Base-by-base conservation (phyloP, 1,140 invertebrate species). In the Brachionus rubens region DNA sequence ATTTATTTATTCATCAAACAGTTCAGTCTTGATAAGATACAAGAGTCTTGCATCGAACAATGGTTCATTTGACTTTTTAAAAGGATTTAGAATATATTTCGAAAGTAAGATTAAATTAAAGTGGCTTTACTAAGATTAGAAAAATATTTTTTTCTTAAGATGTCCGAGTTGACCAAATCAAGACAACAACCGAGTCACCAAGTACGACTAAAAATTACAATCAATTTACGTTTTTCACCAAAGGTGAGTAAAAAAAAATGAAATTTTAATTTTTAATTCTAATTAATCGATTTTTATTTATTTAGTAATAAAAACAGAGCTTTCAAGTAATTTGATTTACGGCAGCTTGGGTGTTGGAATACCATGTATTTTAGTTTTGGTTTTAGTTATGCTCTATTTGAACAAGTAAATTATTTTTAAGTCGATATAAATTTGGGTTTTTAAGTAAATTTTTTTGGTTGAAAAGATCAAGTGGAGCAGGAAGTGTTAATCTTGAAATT, bases 21-120 rank as follows among this genome's bases (percentile, higher is more conserved):
- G 43, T 24, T n/a, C 59, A 24, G 26, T 65, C 26, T 10, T 43
- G 10, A 41, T 65, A 65, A 21, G 36, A 65, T 65, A 65, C 59
- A 65, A 65, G n/a, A 65, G 59, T 43, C 30, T 65, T 14, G 21
- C 19, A 28, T 6, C 40, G 2, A 65, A 65, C 41, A 30, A n/a
- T 65, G 41, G 36, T n/a, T 36, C 40, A 12, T 24, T 43, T 10
- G 59, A 65, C 10, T 24, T n/a, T 41, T 26, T 65, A 24, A 65
- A 36, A 65, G 59, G 59, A 12, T 65, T 65, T 65, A 65, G 59
- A 41, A 65, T 65, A 7, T 65, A 65, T 43, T 65, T 65, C 24
- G 36, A 65, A 46, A 14, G 43, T 46, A 46, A 5, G 3, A 7
- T 46, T 46, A 46, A 46, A 46, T 7, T 46, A n/a, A n/a, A n/a